phyloP scores from a whole-genome alignment of 1,140 invertebrate species.

The Leucophenga varia region DNA sequence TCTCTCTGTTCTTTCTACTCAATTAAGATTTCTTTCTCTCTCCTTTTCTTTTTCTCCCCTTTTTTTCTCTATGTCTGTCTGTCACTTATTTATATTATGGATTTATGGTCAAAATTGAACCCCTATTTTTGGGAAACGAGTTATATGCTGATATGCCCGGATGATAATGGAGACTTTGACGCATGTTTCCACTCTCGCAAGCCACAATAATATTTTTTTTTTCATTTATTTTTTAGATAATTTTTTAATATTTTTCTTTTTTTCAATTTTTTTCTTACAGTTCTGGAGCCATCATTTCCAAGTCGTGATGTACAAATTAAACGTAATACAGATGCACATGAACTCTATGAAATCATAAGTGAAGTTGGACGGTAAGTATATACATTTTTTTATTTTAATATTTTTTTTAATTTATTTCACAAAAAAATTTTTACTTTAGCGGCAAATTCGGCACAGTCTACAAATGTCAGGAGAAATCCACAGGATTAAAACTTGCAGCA shows the following conservation, averaged over 20 bases:
- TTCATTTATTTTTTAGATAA: background rate
- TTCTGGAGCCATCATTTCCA: conserved; percentile 80
- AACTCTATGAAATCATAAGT: conserved; percentile 76
- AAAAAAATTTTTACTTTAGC: conserved; percentile 60
- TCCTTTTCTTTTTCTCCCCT: no score
- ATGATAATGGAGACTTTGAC: no score
- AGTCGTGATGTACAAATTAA: conserved; percentile 78
- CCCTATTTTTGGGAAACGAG: no score
- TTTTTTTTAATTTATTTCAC: background rate
- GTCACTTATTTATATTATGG: no score
- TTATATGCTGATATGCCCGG: no score
- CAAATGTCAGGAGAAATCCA: conserved; percentile 81
- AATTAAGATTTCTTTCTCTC: no score
- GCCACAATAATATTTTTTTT: background rate
- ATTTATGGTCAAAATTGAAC: no score
- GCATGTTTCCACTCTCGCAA: background rate
- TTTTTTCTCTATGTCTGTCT: no score
- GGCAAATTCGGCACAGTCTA: conserved; percentile 99
- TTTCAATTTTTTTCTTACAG: conserved; percentile 58
- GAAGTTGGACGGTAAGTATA: conserved; percentile 73
- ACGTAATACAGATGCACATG: conserved; percentile 74
- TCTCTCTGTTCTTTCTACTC: no score
- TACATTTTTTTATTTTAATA: background rate
- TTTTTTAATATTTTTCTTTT: background rate
- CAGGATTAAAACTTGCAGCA: conserved; percentile 80